These are phyloP conservation scores for Colistium nudipinnis DNA, from an alignment of 2,113 vertebrate species.

Conservation along the genomic window DNA sequence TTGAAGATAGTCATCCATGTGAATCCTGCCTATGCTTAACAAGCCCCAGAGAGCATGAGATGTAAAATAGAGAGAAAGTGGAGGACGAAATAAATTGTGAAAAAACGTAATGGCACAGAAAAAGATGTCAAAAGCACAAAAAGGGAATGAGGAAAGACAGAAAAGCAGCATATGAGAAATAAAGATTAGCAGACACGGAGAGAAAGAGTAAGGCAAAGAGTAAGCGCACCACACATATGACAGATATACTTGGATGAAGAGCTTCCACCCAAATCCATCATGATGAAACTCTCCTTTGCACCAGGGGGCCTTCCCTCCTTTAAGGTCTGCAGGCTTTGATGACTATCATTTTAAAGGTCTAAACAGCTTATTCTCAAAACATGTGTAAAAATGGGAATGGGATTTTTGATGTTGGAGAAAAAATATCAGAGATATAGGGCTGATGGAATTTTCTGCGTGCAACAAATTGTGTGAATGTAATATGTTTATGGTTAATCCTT, in stretches of 20 bases:
- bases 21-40: slow-evolving; percentile 45
- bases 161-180: slow-evolving; percentile 12
- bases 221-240: slow-evolving; percentile 5
- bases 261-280: slow-evolving; percentile 60
- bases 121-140: neutral
- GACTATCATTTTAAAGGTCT: slow-evolving; percentile 52
- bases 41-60: slow-evolving; percentile 42
- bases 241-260: slow-evolving; percentile 48
- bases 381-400: slow-evolving; percentile 32
- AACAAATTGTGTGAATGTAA: neutral
- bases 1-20: slow-evolving; percentile 60
- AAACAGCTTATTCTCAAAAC: slow-evolving; percentile 51
- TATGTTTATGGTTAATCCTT: slow-evolving; percentile 1
- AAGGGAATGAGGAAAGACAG: neutral
- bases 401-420: slow-evolving; percentile 36
- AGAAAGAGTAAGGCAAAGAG: slow-evolving; percentile 7
- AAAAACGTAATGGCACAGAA: neutral
- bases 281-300: slow-evolving; percentile 59
- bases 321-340: slow-evolving; percentile 50
- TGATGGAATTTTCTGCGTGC: neutral
- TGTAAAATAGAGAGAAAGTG: slow-evolving; percentile 19
- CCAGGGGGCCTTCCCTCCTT: slow-evolving; percentile 44
- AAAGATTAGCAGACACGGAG: slow-evolving; percentile 4
- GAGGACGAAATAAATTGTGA: neutral
- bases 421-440: slow-evolving; percentile 21